Evolutionary conservation across 2,797 vertebrate species (phyloP).

Genomic region (Hoplostethus mediterraneus): DNA sequence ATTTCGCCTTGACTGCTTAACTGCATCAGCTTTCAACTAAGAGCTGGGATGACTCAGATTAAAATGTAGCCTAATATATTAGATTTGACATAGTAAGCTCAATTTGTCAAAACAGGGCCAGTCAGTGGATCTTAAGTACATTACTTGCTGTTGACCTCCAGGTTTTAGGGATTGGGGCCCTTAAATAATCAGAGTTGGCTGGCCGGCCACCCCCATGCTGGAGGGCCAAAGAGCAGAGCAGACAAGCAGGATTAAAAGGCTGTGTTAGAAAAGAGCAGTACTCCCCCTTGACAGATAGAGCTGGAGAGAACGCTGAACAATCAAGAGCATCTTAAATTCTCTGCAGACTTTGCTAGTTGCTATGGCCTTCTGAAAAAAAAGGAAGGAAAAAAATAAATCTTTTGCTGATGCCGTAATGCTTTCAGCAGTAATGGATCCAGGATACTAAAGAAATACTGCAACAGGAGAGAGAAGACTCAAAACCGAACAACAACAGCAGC

Average conservation of each 20-base stretch:
- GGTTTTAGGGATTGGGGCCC: slow-evolving; percentile 39
- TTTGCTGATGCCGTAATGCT: slow-evolving; percentile 77
- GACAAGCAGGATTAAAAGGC: slow-evolving; percentile 39
- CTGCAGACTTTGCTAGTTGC: slow-evolving; percentile 61
- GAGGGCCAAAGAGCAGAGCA: slow-evolving; percentile 35
- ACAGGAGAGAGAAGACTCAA: slow-evolving; percentile 62
- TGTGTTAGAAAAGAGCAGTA: slow-evolving; percentile 9
- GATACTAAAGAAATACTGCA: slow-evolving; percentile 69
- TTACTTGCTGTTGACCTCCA: slow-evolving; percentile 56
- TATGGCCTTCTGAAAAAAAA: slow-evolving; percentile 46
- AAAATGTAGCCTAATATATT: slow-evolving; percentile 36
- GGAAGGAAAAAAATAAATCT: slow-evolving; percentile 64
- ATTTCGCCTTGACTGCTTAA: slow-evolving; percentile 28
- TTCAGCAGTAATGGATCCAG: slow-evolving; percentile 72
- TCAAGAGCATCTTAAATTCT: slow-evolving; percentile 64
- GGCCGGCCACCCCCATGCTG: slow-evolving; percentile 12
- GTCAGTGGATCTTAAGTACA: slow-evolving; percentile 43
- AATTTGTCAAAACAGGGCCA: slow-evolving; percentile 43
- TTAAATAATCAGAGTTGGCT: slow-evolving; percentile 49
- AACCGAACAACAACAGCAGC: slow-evolving; percentile 69
- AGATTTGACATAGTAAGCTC: slow-evolving; percentile 38
- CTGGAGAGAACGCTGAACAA: slow-evolving; percentile 37
- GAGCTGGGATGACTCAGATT: slow-evolving; percentile 36
- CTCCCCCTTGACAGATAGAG: slow-evolving; percentile 9
- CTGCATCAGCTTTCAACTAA: slow-evolving; percentile 41